Base-by-base conservation (phyloP, 2,113 vertebrate species). In the Calyptommatus sinebrachiatus region DNA sequence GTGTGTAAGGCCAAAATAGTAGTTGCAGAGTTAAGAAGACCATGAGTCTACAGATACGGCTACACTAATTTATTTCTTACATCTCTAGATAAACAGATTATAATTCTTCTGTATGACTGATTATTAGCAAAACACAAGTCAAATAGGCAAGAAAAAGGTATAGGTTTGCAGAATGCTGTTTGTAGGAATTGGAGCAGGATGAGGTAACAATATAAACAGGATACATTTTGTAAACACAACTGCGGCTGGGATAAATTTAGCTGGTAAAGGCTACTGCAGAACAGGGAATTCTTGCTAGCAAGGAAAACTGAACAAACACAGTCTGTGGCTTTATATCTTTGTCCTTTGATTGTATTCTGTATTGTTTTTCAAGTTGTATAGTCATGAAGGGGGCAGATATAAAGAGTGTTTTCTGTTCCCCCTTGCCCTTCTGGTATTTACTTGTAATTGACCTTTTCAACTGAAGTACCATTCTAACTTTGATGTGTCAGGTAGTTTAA, bases 171-270 rank as follows among this genome's bases (percentile, higher is more conserved):
- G 83, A 84, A 77, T 81, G 75, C 83, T 72, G 46, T 73, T 77
- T 87, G 80, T 72, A 87, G 81, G 82, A 78, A 76, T 53, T 82
- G 76, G 83, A 87, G 77, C 90, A 93, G 92, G 90, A 92, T 90
- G 89, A 89, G 48, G 70, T 87, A 88, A 71, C 0, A 18, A 83
- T 87, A 87, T 91, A 94, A 94, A 95, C 94, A 95, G 93, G 92
- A 94, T 91, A 85, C 45, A 63, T 85, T 90, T 93, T 93, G 94
- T 95, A 95, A 95, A 95, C 93, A 94, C 90, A 88, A 76, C 75
- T 94, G 89, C 92, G 94, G 92, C 92, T 94, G 94, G 93, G 88
- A 92, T 92, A 93, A 92, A 92, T 92, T 90, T 92, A 92, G 91
- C 87, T 85, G 4, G 21, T 77, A 91, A 88, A 91, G 88, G 84